Conservation (phyloP, 2,113 vertebrate genomes). For the Bufo gargarizans region DNA sequence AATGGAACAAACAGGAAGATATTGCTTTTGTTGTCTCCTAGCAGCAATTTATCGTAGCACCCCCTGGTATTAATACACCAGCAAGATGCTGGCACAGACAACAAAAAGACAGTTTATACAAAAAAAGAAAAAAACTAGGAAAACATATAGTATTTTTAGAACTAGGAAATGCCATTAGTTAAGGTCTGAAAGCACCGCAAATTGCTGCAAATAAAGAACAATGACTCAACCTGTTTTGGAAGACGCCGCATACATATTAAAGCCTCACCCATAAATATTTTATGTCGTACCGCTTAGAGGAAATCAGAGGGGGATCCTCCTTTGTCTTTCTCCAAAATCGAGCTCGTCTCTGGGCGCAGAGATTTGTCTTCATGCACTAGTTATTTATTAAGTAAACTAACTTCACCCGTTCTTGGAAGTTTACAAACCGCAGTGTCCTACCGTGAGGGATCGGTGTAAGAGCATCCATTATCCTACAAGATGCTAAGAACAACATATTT, state of each 20-base stretch:
- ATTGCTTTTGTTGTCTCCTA: neutral
- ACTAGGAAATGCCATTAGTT: neutral
- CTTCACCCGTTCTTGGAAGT: neutral
- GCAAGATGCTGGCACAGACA: neutral
- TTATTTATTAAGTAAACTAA: neutral
- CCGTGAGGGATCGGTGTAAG: neutral
- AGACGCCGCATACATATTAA: neutral
- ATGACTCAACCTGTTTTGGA: neutral
- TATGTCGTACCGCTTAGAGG: neutral
- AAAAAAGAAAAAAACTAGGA: neutral
- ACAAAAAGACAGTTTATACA: neutral
- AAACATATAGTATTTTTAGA: neutral
- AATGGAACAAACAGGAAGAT: neutral
- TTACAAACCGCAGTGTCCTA: neutral
- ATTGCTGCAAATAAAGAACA: neutral
- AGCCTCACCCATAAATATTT: neutral
- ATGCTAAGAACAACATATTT: neutral
- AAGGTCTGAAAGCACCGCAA: neutral
- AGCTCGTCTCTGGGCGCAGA: neutral
- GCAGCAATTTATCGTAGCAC: neutral
- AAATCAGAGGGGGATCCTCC: constrained; percentile 10
- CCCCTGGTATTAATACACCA: neutral
- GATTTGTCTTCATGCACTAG: neutral
- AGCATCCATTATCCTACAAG: neutral
- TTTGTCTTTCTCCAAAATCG: constrained; percentile 1